Conservation (phyloP, 2,113 vertebrate species). For the Corvus moneduloides region DNA sequence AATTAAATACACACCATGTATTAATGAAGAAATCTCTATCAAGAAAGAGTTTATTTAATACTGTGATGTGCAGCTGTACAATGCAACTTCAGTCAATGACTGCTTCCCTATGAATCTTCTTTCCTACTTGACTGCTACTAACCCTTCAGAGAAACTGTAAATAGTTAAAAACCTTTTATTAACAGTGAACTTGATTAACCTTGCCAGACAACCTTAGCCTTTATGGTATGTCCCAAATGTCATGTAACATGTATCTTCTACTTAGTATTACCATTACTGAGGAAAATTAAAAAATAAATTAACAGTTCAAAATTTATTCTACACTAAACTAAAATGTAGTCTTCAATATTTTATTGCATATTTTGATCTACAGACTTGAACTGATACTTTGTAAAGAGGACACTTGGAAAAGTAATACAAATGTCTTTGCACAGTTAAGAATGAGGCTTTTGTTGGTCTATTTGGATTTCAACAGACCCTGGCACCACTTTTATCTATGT, state of each 20-base stretch:
- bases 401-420: background rate
- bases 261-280: background rate
- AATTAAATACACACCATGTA: background rate
- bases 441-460: background rate
- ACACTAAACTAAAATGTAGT: background rate
- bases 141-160: background rate
- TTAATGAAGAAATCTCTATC: background rate
- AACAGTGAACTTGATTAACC: background rate
- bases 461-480: background rate
- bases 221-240: background rate
- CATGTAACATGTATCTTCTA: background rate
- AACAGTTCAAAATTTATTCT: background rate
- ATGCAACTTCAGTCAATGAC: background rate
- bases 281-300: background rate
- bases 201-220: background rate
- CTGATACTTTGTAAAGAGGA: background rate
- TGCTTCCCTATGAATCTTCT: background rate
- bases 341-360: background rate
- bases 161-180: background rate
- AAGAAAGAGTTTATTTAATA: background rate
- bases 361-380: background rate
- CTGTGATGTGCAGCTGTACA: background rate
- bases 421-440: background rate
- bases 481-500: background rate
- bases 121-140: background rate